Base-by-base conservation (phyloP, 2,113 vertebrate species). In the Pelecanoides urinatrix region DNA sequence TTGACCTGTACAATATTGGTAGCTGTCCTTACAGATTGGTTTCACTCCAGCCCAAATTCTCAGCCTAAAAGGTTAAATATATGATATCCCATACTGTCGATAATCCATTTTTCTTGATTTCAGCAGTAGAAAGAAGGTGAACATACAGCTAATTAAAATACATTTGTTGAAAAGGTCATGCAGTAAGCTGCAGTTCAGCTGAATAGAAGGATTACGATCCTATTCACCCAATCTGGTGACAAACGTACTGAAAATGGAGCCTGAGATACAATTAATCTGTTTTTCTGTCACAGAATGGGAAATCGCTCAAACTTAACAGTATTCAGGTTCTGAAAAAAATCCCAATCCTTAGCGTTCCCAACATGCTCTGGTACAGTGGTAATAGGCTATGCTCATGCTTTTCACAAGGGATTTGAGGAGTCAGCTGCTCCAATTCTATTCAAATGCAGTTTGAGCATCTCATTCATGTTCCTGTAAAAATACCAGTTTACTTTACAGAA, bases 151-250 rank as follows among this genome's bases (percentile, higher is more conserved):
- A 95, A 96, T 98, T 79, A 97, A 97, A 97, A 98, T 95, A 95
- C 59, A 94, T 97, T 97, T 90, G 42, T 96, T 97, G 96, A 94
- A 98, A 98, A 98, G 97, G 98, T 98, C 97, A 98, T 89, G 88
- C 94, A 89, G 86, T 96, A 97, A 97, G 96, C 89, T 97, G 79
- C 94, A 96, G 92, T 97, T 97, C 90, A 82, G 76, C 84, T 96
- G 96, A 98, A 96, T 97, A 96, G 95, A 97, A 97, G 97, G 97
- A 98, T 98, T 98, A 97, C 36, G 34, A 95, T 96, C 87, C 86
- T 97, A 93, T 98, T 97, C 94, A 92, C 62, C 53, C 73, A 90
- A 45, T 82, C 94, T 88, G 89, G 92, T 92, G 96, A 97, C 82
- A 96, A 97, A 96, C 42, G 65, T 90, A 92, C 93, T 85, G 78